Conservation (phyloP, 1,140 invertebrate species). For the Ceratina australensis region DNA sequence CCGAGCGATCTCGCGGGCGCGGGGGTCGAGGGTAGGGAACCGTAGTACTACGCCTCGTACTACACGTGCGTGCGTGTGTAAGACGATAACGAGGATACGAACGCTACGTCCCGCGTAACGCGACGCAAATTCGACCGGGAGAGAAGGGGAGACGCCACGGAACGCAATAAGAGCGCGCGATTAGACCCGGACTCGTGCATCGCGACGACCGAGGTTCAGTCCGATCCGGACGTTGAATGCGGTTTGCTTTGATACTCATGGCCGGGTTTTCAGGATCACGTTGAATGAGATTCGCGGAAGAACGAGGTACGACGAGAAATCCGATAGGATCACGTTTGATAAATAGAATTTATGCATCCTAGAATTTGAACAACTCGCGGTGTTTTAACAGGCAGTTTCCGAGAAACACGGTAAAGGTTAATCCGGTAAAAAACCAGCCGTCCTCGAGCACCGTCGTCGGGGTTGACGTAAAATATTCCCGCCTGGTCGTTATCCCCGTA, state of each 20-base stretch:
- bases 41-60: conserved; percentile 77
- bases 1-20: conserved; percentile 37
- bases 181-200: conserved; percentile 49
- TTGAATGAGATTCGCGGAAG: not conserved
- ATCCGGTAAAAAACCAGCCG: not conserved
- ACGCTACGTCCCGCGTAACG: conserved; percentile 32
- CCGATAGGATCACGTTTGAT: too few species aligned
- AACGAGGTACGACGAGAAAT: not conserved
- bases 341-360: too few species aligned
- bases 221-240: conserved; percentile 7
- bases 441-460: not conserved
- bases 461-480: conserved; percentile 14
- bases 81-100: conserved; percentile 69
- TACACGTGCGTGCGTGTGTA: conserved; percentile 76
- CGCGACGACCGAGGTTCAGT: conserved; percentile 33
- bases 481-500: conserved; percentile 22
- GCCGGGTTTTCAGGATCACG: not conserved
- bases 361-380: too few species aligned
- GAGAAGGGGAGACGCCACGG: conserved; percentile 45
- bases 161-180: conserved; percentile 50
- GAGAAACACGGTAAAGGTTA: not conserved
- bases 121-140: conserved; percentile 12
- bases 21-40: conserved; percentile 18
- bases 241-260: not conserved
- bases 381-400: not conserved